These are phyloP conservation scores for Caerostris darwini DNA, from an alignment of 1,140 invertebrate genomes.

Conservation along the genomic window DNA sequence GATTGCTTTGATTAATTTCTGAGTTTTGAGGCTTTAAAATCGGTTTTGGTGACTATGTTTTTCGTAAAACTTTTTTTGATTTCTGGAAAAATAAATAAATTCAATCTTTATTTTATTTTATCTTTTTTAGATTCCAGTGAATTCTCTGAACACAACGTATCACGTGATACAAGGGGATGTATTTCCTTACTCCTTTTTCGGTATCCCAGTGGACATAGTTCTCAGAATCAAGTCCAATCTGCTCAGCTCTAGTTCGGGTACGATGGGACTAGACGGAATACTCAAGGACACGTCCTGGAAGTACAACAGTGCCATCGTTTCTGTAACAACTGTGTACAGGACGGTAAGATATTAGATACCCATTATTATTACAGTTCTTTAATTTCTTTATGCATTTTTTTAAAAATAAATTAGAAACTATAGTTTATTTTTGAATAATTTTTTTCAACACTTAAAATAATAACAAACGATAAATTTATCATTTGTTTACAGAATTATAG, in stretches of 20 bases:
- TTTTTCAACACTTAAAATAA: too few relatives aligned
- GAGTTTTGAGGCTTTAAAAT: not conserved
- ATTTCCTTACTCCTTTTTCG: constrained; percentile 38
- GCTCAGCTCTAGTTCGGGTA: constrained; percentile 55
- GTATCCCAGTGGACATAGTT: constrained; percentile 42
- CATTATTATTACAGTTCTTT: too few relatives aligned
- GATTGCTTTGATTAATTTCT: too few relatives aligned
- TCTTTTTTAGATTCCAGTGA: constrained; percentile 27
- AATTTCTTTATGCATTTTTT: too few relatives aligned
- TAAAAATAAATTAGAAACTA: too few relatives aligned
- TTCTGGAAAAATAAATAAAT: not conserved
- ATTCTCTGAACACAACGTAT: constrained; percentile 10
- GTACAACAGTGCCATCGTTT: constrained; percentile 60
- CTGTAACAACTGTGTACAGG: not conserved
- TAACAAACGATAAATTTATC: too few relatives aligned
- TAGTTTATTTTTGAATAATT: too few relatives aligned
- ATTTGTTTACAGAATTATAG: too few relatives aligned
- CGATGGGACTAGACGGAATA: constrained; percentile 63
- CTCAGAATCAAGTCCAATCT: constrained; percentile 44
- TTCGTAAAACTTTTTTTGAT: not conserved
- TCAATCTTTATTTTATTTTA: not conserved
- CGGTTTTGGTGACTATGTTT: not conserved
- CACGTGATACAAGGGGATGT: constrained; percentile 37
- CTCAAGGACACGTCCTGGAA: constrained; percentile 67
- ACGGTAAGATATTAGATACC: constrained; percentile 53